Evolutionary conservation across 2,113 vertebrate species (phyloP).

Genomic region (Pseudorectes ferrugineus): DNA sequence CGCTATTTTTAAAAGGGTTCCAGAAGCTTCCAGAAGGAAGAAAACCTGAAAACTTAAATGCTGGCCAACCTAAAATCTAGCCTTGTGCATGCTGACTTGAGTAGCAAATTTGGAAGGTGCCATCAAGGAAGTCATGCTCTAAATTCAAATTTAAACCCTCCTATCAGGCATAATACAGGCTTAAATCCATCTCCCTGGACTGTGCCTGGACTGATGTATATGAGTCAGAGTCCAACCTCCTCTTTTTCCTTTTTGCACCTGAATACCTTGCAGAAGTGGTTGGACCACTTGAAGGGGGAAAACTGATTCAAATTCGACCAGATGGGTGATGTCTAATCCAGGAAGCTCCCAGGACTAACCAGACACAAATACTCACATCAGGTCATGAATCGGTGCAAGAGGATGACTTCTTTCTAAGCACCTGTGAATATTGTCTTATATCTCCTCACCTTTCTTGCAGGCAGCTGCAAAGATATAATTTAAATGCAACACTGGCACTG

Average conservation of each 20-base stretch:
- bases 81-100: not conserved
- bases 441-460: not conserved
- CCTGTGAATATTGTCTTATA: not conserved
- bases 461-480: not conserved
- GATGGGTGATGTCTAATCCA: not conserved
- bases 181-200: not conserved
- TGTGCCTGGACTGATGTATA: not conserved
- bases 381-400: not conserved
- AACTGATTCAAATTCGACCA: not conserved
- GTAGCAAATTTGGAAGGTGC: not conserved
- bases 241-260: not conserved
- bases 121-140: not conserved
- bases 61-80: not conserved
- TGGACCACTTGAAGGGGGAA: not conserved
- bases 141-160: not conserved
- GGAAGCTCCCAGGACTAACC: not conserved
- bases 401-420: not conserved
- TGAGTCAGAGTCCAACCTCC: not conserved
- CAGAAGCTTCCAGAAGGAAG: not conserved
- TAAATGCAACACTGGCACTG: not conserved
- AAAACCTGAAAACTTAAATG: not conserved
- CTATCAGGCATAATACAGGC: not conserved
- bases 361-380: rapidly evolving
- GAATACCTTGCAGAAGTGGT: not conserved
- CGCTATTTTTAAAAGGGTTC: not conserved